Evolutionary conservation across 2,888 invertebrate species (phyloP).

Genomic region (Aspidiotus rigidus): DNA sequence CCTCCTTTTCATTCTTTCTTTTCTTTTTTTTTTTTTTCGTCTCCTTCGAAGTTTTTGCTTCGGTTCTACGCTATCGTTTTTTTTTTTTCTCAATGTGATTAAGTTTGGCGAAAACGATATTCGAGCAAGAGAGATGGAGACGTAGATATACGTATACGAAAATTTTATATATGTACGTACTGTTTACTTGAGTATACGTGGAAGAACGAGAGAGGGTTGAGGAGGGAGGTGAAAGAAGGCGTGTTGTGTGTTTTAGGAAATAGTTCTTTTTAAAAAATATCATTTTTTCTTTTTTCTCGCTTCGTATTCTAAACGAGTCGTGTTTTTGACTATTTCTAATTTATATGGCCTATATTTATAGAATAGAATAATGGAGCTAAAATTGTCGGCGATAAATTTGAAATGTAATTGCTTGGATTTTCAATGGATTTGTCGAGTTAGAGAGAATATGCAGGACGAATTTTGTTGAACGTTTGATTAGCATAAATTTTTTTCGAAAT

Average conservation of each 20-base stretch:
- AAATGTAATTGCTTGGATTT: too few relatives aligned
- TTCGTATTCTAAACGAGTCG: not conserved
- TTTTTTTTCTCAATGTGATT: slow-evolving; percentile 30
- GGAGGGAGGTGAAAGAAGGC: slow-evolving; percentile 19
- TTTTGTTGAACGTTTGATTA: too few relatives aligned
- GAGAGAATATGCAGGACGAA: too few relatives aligned
- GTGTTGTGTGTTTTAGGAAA: slow-evolving; percentile 16
- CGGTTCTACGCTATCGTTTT: slow-evolving; percentile 18
- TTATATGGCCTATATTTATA: too few relatives aligned
- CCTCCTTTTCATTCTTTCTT: slow-evolving; percentile 22
- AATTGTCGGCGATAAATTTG: too few relatives aligned
- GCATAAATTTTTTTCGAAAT: too few relatives aligned
- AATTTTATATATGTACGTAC: not conserved
- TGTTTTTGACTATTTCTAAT: too few relatives aligned
- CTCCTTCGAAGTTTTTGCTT: slow-evolving; percentile 3
- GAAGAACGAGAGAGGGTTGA: not conserved
- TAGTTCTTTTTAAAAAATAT: slow-evolving; percentile 5
- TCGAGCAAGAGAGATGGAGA: slow-evolving; percentile 12
- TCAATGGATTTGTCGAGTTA: too few relatives aligned
- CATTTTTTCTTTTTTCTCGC: not conserved
- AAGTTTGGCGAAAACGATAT: slow-evolving; percentile 32
- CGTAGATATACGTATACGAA: not conserved
- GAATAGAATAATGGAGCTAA: too few relatives aligned
- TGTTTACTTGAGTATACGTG: not conserved
- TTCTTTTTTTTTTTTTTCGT: slow-evolving; percentile 18